A percentile compares a stretch with the other conserved stretches of the same genome.
Conservation (phyloP, 2,797 vertebrate species). For the Xiphophorus birchmanni region DNA sequence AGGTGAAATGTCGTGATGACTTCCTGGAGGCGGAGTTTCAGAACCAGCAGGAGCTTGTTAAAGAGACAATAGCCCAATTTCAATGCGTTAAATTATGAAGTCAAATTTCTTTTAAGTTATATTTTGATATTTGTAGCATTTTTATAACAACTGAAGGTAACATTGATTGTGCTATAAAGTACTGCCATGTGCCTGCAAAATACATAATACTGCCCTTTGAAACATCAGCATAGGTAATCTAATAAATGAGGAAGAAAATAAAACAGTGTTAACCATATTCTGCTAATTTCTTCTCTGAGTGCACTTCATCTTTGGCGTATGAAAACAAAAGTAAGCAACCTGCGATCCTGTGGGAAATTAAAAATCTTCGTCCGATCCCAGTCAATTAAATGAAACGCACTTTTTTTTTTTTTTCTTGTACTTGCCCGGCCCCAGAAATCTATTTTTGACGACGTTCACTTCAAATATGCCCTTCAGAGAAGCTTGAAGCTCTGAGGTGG, state of each 20-base stretch:
- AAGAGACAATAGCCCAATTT: too few species aligned
- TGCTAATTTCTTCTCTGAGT: conserved; percentile 60
- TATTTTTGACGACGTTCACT: conserved; percentile 50
- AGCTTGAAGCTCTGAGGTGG: conserved; percentile 20
- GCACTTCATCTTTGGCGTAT: conserved; percentile 50
- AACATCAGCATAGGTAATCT: conserved; percentile 75
- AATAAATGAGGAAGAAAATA: conserved; percentile 55
- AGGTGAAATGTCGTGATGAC: too few species aligned
- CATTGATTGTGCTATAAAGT: too few species aligned
- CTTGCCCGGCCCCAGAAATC: conserved; percentile 61
- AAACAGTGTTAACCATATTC: conserved; percentile 27
- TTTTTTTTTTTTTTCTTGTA: conserved; percentile 45
- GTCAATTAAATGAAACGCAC: conserved; percentile 76
- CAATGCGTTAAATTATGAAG: too few species aligned
- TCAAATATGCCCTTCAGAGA: conserved; percentile 28
- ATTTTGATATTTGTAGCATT: too few species aligned
- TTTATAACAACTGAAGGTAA: too few species aligned
- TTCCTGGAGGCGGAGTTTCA: too few species aligned
- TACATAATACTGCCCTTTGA: conserved; percentile 26
- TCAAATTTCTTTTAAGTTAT: too few species aligned
- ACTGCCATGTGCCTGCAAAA: too few species aligned
- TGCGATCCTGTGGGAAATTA: conserved; percentile 73
- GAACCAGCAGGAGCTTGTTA: too few species aligned
- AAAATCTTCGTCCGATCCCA: conserved; percentile 76
- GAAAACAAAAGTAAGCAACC: conserved; percentile 76